Conservation (phyloP, 2,113 vertebrate genomes). For the Camarhynchus parvulus region DNA sequence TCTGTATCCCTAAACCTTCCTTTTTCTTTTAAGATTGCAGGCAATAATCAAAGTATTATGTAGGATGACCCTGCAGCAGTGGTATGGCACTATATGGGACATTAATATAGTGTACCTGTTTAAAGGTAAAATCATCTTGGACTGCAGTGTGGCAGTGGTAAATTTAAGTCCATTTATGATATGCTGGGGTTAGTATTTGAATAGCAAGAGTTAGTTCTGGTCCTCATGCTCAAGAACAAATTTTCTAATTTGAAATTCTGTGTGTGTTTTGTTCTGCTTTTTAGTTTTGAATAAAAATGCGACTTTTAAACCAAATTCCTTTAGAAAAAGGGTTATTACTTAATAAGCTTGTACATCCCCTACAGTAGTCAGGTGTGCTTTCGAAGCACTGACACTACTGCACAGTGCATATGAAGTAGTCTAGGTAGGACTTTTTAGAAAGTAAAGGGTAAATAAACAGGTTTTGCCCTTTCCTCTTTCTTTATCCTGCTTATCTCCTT, state of each 20-base stretch:
- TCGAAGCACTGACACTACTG: neutral
- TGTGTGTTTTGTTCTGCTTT: neutral
- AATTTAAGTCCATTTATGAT: neutral
- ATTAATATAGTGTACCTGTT: neutral
- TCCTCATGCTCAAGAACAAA: neutral
- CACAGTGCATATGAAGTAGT: neutral
- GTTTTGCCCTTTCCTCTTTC: neutral
- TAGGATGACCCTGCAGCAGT: neutral
- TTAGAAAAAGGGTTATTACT: neutral
- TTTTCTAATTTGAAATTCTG: neutral
- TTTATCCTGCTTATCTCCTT: neutral
- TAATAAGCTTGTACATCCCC: neutral
- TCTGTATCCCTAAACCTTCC: neutral
- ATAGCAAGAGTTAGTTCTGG: neutral
- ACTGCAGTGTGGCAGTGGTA: neutral
- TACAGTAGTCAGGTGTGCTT: neutral
- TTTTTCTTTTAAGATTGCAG: neutral
- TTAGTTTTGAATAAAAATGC: neutral
- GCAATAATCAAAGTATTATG: neutral
- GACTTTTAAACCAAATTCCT: neutral
- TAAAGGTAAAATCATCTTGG: neutral
- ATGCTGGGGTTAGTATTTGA: neutral
- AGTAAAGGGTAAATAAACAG: neutral
- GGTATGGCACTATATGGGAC: neutral
- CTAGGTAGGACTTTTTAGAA: neutral